phyloP scores from a whole-genome alignment of 2,113 vertebrate genomes.

The Pan paniscus region DNA sequence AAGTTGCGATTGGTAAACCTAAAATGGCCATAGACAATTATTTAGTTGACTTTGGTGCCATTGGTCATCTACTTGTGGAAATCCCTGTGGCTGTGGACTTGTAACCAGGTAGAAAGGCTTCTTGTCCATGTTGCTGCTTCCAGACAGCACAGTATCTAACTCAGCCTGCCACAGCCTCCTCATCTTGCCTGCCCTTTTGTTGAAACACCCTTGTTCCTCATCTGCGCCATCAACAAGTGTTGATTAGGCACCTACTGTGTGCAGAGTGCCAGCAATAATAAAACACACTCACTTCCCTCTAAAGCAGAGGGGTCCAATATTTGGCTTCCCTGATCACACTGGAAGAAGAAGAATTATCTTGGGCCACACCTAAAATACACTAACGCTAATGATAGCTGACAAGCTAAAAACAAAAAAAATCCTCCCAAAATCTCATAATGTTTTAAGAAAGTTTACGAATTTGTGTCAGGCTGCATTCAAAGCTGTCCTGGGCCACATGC shows the following conservation, averaged over 20 bases:
- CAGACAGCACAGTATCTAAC: accelerated
- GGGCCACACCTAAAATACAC: too few species aligned
- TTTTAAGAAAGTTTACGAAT: too few species aligned
- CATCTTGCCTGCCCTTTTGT: accelerated
- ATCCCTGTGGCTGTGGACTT: accelerated
- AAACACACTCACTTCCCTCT: not conserved
- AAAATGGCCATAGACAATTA: too few species aligned
- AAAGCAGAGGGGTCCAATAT: too few species aligned
- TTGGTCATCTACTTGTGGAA: not conserved
- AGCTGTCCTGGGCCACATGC: too few species aligned
- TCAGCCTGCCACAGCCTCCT: not conserved
- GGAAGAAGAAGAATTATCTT: too few species aligned
- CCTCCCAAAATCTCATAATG: too few species aligned
- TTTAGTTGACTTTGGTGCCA: not conserved
- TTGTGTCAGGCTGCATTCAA: too few species aligned
- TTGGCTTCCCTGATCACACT: too few species aligned
- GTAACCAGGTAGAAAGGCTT: not conserved
- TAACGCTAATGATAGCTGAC: too few species aligned
- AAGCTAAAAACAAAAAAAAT: too few species aligned
- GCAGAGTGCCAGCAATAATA: not conserved
- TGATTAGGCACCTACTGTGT: not conserved
- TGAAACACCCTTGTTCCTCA: not conserved
- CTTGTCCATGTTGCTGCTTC: accelerated
- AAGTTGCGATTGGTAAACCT: not conserved
- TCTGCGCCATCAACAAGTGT: not conserved